Percentiles rank a stretch among this genome's conserved stretches.
These are phyloP conservation scores for Pangasianodon gigas DNA, from an alignment of 2,113 vertebrate genomes.

Conservation along the genomic window DNA sequence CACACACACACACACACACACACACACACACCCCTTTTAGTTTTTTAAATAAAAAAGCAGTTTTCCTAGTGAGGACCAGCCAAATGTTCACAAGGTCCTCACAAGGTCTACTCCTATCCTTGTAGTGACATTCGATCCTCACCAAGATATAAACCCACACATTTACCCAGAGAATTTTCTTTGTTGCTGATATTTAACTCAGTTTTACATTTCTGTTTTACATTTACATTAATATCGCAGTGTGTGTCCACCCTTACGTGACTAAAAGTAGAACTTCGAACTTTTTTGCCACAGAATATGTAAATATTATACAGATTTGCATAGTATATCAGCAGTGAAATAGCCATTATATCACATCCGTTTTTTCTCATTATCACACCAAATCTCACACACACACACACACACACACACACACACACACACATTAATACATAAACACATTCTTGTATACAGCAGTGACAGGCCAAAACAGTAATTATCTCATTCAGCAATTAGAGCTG, in stretches of 20 bases:
- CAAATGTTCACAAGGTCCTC: no score
- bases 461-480: slow-evolving; percentile 55
- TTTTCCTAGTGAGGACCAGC: no score
- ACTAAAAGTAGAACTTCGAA: not conserved
- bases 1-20: not conserved
- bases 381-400: no score
- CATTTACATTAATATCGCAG: not conserved
- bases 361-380: not conserved
- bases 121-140: not conserved
- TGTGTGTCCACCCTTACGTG: not conserved
- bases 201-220: not conserved
- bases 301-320: not conserved
- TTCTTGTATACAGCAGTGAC: slow-evolving; percentile 32
- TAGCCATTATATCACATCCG: not conserved
- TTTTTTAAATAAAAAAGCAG: not conserved
- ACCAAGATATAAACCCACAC: not conserved
- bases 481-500: slow-evolving; percentile 64
- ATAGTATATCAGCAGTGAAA: not conserved
- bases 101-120: no score
- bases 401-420: slow-evolving; percentile 12
- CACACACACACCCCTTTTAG: not conserved
- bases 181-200: not conserved
- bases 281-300: not conserved
- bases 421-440: slow-evolving; percentile 39
- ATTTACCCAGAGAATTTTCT: not conserved